Evolutionary conservation across 2,888 invertebrate genomes (phyloP).

Genomic region (Acleris laterana): DNA sequence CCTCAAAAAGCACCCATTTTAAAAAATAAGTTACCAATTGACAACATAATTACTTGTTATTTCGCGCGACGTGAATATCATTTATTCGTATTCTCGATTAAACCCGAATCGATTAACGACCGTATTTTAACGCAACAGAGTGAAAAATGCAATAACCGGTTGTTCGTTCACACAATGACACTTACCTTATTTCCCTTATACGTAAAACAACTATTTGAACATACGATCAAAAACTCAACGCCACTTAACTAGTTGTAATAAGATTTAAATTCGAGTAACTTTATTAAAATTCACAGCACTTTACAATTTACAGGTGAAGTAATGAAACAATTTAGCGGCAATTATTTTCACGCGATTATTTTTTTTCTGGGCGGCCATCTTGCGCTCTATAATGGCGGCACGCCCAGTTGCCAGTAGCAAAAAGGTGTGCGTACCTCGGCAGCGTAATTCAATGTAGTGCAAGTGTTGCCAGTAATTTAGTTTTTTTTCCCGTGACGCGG

Average conservation of each 20-base stretch:
- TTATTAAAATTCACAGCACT: constrained; percentile 39
- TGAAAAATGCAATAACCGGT: constrained; percentile 37
- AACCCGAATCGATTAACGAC: constrained; percentile 37
- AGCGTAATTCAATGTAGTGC: constrained; percentile 23
- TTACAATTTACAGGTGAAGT: constrained; percentile 58
- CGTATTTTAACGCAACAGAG: constrained; percentile 36
- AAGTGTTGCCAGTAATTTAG: constrained; percentile 31
- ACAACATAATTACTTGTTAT: constrained; percentile 58
- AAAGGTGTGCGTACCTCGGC: constrained; percentile 39
- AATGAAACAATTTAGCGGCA: constrained; percentile 71
- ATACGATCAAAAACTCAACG: constrained; percentile 17
- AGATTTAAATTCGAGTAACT: constrained; percentile 24
- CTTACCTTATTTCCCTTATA: constrained; percentile 40
- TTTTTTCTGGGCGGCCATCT: constrained; percentile 70
- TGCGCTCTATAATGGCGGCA: constrained; percentile 56
- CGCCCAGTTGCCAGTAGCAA: constrained; percentile 49
- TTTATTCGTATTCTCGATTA: constrained; percentile 36
- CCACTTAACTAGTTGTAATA: constrained; percentile 24
- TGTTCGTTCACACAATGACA: constrained; percentile 50
- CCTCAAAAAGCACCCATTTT: constrained; percentile 42
- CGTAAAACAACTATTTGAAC: constrained; percentile 25
- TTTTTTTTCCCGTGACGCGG: constrained; percentile 24
- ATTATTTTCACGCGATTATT: constrained; percentile 64
- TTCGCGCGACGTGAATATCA: constrained; percentile 29
- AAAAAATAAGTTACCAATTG: constrained; percentile 49